Evolutionary conservation across 2,888 invertebrate genomes (phyloP).

Genomic region (Lasioglossum marginatum): DNA sequence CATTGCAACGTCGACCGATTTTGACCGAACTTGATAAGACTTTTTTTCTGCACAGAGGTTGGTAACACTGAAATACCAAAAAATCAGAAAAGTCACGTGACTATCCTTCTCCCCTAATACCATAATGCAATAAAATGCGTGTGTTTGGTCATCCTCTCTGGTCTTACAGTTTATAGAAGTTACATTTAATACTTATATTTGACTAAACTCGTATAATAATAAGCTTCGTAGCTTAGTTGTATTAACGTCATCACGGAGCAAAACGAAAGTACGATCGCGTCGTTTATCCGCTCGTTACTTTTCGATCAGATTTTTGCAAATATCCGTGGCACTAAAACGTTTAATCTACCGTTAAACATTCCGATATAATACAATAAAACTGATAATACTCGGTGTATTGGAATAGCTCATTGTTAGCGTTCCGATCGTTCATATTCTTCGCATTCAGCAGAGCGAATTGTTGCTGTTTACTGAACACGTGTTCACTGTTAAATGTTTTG

Average conservation of each 20-base stretch:
- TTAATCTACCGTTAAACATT: background rate
- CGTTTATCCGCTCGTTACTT: background rate
- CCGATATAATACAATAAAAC: background rate
- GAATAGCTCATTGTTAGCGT: background rate
- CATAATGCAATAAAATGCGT: no score
- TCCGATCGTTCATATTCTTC: background rate
- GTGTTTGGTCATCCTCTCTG: background rate
- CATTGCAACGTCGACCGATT: no score
- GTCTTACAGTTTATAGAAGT: background rate
- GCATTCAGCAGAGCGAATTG: background rate
- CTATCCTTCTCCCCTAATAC: no score
- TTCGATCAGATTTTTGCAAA: background rate
- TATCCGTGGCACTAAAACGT: background rate
- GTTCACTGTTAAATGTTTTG: constrained; percentile 20
- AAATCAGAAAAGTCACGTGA: no score
- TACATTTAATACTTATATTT: background rate
- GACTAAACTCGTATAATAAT: no score
- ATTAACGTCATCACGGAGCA: no score
- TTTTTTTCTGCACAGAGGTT: no score
- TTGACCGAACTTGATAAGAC: no score
- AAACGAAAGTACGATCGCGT: no score
- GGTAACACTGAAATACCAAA: no score
- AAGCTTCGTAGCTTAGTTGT: no score
- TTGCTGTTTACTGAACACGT: constrained; percentile 37
- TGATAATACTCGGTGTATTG: background rate